Conservation (phyloP, 2,797 vertebrate species). For the Molossus alvarezi region DNA sequence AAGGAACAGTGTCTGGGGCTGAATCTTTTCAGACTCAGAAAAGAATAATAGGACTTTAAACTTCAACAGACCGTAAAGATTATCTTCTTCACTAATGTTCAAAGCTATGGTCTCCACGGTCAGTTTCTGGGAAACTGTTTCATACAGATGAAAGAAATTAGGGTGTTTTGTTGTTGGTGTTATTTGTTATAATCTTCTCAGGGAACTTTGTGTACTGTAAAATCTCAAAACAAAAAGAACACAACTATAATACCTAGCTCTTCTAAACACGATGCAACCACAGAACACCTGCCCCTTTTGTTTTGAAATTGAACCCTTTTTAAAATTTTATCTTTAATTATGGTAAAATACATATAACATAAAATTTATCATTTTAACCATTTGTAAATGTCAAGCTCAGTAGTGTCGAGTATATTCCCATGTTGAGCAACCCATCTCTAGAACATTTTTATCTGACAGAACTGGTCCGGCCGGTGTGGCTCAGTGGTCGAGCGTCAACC, state of each 20-base stretch:
- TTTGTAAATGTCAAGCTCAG: background rate
- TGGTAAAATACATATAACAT: background rate
- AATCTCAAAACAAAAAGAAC: background rate
- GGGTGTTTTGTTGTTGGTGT: background rate
- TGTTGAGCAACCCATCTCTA: background rate
- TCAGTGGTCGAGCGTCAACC: too few species aligned
- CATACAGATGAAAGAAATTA: background rate
- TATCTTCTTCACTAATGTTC: background rate
- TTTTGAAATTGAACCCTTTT: background rate
- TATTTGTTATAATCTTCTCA: background rate
- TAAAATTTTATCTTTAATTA: background rate
- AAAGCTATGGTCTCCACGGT: background rate
- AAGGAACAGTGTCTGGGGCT: background rate
- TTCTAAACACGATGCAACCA: background rate
- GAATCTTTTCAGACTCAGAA: conserved; percentile 22
- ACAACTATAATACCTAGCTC: background rate
- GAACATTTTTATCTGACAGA: background rate
- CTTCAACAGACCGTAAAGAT: background rate
- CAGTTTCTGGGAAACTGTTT: conserved; percentile 44
- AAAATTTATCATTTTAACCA: conserved; percentile 15
- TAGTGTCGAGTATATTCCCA: background rate
- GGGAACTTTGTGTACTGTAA: background rate
- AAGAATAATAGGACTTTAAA: background rate
- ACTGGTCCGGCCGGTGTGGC: background rate
- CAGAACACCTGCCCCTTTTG: background rate